These are phyloP conservation scores for Watsonalla cultraria DNA, from an alignment of 2,888 invertebrate species.

Conservation along the genomic window DNA sequence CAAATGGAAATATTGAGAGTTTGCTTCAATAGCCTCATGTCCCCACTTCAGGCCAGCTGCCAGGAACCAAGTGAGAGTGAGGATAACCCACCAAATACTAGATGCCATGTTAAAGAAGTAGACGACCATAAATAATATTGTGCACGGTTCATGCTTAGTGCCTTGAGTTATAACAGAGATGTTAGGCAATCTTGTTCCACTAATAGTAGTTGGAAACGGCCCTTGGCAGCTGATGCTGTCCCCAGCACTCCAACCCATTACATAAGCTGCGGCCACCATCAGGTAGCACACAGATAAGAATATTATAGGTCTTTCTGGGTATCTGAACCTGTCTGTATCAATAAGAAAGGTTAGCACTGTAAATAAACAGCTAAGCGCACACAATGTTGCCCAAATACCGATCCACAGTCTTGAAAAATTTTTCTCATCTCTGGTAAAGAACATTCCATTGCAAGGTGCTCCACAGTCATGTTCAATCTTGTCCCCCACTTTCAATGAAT, in stretches of 20 bases:
- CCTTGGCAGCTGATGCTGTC: slow-evolving; percentile 91
- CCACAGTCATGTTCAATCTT: slow-evolving; percentile 88
- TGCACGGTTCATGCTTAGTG: slow-evolving; percentile 89
- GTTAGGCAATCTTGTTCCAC: slow-evolving; percentile 85
- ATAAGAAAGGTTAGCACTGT: slow-evolving; percentile 95
- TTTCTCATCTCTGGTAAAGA: slow-evolving; percentile 90
- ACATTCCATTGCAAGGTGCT: slow-evolving; percentile 95
- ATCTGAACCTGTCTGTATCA: slow-evolving; percentile 96
- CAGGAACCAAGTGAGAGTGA: slow-evolving; percentile 97
- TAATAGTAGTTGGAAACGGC: slow-evolving; percentile 85
- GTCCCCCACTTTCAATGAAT: slow-evolving; percentile 89
- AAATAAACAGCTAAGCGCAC: slow-evolving; percentile 94
- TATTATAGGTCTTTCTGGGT: slow-evolving; percentile 98
- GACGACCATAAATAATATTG: slow-evolving; percentile 96
- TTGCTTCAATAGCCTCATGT: slow-evolving; percentile 97
- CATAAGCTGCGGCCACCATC: slow-evolving; percentile 95
- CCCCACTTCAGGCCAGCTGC: slow-evolving; percentile 98
- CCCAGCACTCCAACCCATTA: slow-evolving; percentile 90
- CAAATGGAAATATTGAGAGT: slow-evolving; percentile 97
- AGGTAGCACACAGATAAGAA: slow-evolving; percentile 97
- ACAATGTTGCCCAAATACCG: slow-evolving; percentile 94
- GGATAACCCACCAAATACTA: slow-evolving; percentile 98
- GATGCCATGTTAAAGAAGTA: slow-evolving; percentile 98
- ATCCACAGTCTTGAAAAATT: slow-evolving; percentile 94
- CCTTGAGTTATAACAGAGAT: slow-evolving; percentile 93